Percentiles rank a stretch among this genome's conserved stretches.
phyloP scores from a whole-genome alignment of 2,113 vertebrate species.

The Pituophis catenifer region DNA sequence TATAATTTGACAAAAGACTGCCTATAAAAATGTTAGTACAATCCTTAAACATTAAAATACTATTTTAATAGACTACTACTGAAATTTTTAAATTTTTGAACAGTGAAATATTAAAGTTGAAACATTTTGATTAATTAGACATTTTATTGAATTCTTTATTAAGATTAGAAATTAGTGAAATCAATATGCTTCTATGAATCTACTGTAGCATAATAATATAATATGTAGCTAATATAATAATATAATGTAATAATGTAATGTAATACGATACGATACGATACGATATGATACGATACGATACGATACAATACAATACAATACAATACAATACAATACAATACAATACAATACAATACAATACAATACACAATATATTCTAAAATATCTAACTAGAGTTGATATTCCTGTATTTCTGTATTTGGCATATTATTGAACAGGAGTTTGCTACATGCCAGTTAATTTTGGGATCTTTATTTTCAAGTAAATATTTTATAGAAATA shows the following conservation, averaged over 20 bases:
- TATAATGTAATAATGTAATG: too few relatives aligned
- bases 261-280: too few relatives aligned
- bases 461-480: neutral
- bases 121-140: neutral
- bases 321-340: neutral
- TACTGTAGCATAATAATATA: neutral
- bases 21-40: neutral
- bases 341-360: neutral
- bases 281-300: neutral
- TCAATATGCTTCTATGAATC: neutral
- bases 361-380: neutral
- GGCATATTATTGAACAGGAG: neutral
- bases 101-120: neutral
- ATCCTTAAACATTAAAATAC: neutral
- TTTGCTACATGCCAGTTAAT: neutral
- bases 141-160: neutral
- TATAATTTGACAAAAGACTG: neutral
- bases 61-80: neutral
- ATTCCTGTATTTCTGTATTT: neutral
- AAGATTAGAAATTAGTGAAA: neutral
- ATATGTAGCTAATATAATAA: neutral
- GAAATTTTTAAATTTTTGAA: neutral
- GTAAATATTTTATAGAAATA: neutral
- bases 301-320: too few relatives aligned
- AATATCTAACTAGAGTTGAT: neutral